Evolutionary conservation across 92 coral and sea anemone genomes (phyloP).

Genomic region (Parazoanthus darwini): DNA sequence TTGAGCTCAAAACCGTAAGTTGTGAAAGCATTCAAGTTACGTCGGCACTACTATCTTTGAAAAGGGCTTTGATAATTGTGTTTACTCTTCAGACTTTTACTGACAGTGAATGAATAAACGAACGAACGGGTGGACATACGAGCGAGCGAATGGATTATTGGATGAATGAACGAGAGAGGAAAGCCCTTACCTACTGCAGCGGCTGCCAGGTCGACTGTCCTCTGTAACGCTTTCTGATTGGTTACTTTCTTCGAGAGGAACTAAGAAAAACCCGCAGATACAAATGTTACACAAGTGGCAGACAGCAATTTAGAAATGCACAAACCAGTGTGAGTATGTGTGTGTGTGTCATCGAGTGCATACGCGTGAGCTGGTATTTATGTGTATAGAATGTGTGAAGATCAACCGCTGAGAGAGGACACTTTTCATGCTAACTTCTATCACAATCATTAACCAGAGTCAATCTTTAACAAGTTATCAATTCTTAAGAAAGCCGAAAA

Average conservation of each 20-base stretch:
- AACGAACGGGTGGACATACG: not conserved
- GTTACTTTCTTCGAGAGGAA: not conserved
- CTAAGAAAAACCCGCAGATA: not conserved
- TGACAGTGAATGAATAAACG: not conserved
- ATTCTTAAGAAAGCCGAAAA: too few species aligned
- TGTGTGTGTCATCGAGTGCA: not conserved
- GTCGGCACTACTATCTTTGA: too few species aligned
- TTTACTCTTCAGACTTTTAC: too few species aligned
- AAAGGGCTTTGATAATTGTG: too few species aligned
- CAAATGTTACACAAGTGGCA: not conserved
- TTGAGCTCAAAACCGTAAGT: too few species aligned
- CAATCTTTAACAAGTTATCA: too few species aligned
- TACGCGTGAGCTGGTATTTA: not conserved
- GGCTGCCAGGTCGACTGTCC: conserved; percentile 26
- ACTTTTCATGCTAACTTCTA: too few species aligned
- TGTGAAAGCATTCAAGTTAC: too few species aligned
- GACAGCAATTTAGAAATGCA: not conserved
- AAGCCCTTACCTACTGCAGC: conserved; percentile 25
- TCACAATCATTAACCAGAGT: too few species aligned
- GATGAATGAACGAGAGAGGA: too few species aligned
- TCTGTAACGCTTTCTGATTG: not conserved
- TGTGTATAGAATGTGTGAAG: too few species aligned
- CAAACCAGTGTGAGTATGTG: not conserved
- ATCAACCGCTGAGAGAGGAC: too few species aligned
- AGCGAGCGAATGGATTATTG: not conserved